Evolutionary conservation across 2,797 vertebrate species (phyloP).

Genomic region (Calcarius lapponicus): DNA sequence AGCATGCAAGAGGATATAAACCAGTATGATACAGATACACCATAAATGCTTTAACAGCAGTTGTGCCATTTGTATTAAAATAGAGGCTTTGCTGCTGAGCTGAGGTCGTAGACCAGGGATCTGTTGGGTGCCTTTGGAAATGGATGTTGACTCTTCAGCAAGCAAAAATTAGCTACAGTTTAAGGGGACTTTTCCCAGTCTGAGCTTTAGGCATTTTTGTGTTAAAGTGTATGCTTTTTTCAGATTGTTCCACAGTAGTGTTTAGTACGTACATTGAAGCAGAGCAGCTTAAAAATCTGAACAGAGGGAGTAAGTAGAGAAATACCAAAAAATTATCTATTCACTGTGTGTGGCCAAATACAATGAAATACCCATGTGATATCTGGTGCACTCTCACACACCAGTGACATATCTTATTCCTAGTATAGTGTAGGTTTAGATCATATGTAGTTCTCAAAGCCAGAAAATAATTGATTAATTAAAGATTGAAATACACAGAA

Average conservation of each 20-base stretch:
- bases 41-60: not conserved
- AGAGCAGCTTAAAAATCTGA: not conserved
- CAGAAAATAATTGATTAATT: constrained; percentile 15
- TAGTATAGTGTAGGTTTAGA: not conserved
- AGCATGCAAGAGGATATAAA: not conserved
- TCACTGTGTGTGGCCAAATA: not conserved
- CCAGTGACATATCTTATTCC: not conserved
- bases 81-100: not conserved
- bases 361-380: not conserved
- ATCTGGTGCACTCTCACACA: not conserved
- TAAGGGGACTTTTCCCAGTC: not conserved
- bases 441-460: not conserved
- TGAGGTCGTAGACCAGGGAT: not conserved
- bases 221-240: not conserved
- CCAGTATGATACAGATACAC: accelerated
- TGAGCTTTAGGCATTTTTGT: not conserved
- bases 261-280: not conserved
- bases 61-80: not conserved
- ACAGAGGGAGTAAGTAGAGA: not conserved
- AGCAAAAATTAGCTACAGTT: not conserved
- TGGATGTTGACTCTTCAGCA: not conserved
- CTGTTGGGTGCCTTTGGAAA: not conserved
- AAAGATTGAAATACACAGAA: constrained; percentile 11
- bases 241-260: not conserved
- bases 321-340: not conserved